phyloP scores from a whole-genome alignment of 2,888 invertebrate species.

The Seladonia tumulorum region DNA sequence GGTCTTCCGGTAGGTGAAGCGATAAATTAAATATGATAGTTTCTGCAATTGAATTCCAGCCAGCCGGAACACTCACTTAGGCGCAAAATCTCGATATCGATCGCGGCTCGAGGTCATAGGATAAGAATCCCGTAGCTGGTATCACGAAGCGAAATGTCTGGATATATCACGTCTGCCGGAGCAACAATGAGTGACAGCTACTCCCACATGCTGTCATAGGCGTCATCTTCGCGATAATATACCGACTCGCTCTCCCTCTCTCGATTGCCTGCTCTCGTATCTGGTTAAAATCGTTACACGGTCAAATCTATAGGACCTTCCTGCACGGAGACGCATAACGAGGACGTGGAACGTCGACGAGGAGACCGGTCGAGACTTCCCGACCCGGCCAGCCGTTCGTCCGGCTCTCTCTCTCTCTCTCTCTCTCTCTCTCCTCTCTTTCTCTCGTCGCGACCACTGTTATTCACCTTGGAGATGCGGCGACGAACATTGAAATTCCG shows the following conservation, averaged over 20 bases:
- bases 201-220: slow-evolving; percentile 83
- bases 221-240: slow-evolving; percentile 78
- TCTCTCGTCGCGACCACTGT: slow-evolving; percentile 19
- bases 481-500: slow-evolving; percentile 42
- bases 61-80: slow-evolving; percentile 22
- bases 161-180: slow-evolving; percentile 75
- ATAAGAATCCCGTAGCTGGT: slow-evolving; percentile 66
- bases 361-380: slow-evolving; percentile 18
- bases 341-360: slow-evolving; percentile 43
- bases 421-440: neutral
- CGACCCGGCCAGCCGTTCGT: neutral
- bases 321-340: slow-evolving; percentile 53
- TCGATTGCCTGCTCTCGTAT: slow-evolving; percentile 70
- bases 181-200: slow-evolving; percentile 83
- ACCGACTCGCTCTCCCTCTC: slow-evolving; percentile 67
- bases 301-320: slow-evolving; percentile 70
- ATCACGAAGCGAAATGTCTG: slow-evolving; percentile 71
- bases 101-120: slow-evolving; percentile 58
- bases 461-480: slow-evolving; percentile 27
- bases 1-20: neutral
- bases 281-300: slow-evolving; percentile 77
- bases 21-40: slow-evolving; percentile 3
- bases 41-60: slow-evolving; percentile 12
- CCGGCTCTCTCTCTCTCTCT: slow-evolving; percentile 4
- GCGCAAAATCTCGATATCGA: slow-evolving; percentile 53